Percentiles rank a stretch among this genome's conserved stretches.
Evolutionary conservation across 2,888 invertebrate genomes (phyloP).

Genomic region (Seladonia tumulorum): DNA sequence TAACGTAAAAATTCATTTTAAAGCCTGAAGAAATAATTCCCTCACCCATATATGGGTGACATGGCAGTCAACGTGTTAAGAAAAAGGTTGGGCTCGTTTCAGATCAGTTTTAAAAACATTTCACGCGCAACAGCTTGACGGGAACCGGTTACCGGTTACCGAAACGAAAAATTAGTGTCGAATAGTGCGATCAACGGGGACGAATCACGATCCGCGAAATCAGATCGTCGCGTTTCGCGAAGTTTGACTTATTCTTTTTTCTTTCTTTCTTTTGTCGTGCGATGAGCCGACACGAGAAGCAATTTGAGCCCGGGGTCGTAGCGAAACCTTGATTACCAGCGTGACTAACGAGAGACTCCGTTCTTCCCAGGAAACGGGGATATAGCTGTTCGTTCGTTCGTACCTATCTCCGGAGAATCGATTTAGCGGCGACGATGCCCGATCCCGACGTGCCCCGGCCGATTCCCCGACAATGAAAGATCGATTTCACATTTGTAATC

Average conservation of each 20-base stretch:
- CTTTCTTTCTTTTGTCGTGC: background rate
- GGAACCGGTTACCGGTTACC: background rate
- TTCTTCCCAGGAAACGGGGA: constrained; percentile 69
- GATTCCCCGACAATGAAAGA: constrained; percentile 76
- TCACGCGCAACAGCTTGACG: too few relatives aligned
- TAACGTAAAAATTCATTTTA: too few relatives aligned
- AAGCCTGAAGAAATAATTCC: too few relatives aligned
- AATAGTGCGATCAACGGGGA: background rate
- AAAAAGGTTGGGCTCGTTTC: too few relatives aligned
- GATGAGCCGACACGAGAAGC: constrained; percentile 60
- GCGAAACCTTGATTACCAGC: constrained; percentile 78
- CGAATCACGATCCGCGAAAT: background rate
- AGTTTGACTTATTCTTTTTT: constrained; percentile 36
- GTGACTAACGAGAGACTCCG: constrained; percentile 80
- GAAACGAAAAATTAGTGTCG: background rate
- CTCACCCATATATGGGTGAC: too few relatives aligned
- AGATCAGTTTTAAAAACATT: background rate
- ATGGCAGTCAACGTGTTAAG: too few relatives aligned
- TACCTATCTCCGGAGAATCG: constrained; percentile 77
- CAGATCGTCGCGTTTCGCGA: constrained; percentile 26
- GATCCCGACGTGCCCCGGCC: constrained; percentile 61
- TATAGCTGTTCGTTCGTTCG: constrained; percentile 68
- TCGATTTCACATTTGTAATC: constrained; percentile 80
- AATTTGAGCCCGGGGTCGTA: constrained; percentile 75
- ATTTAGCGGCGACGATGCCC: constrained; percentile 71